Evolutionary conservation across 1,140 invertebrate genomes (phyloP), one percentile per base, ranked within the genome.

Genomic region (Tetranychus cinnabarinus): DNA sequence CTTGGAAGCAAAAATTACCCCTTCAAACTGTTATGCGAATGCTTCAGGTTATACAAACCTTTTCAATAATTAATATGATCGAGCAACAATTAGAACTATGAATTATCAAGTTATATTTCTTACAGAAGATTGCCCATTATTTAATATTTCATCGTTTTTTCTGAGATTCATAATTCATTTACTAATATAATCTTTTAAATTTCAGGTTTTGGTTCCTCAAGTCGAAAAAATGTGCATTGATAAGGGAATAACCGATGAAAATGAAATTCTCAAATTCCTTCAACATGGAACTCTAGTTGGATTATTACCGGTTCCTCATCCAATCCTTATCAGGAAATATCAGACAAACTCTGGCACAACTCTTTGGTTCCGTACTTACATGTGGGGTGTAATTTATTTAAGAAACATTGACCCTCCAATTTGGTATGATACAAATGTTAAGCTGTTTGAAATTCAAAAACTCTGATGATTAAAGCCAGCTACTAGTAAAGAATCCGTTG

Each of bases 221-320:
- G 95, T 99, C 10, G 95, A 98, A 75, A 98, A 98, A 77, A 98
- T 98, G 67, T 98, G 95, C 74, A 97, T 98, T 69, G 95, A 99
- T 72, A 97, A 97, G 89, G 80, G 65, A 7, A 67, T 98, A 63
- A 98, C 93, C 6, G 95, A 99, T 76, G 95, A 99, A 76, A 95
- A 88, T 74, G 95, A 98, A 77, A 97, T 98, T 72, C 77, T 99
- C 12, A 96, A 96, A 71, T 98, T 98, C 76, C 77, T 99, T 15
- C 95, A 98, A 77, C 92, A 97, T 74, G 95, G 95, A 58, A 99
- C 96, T 1, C 75, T 99, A 59, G 95, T 99, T 10, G 95, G 95
- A 4, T 76, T 99, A 34, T 74, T 99, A 56, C 96, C 96, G 1
- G 96, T 99, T 50, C 96, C 96, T 7, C 95, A 99, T 79, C 93